Evolutionary conservation across 92 coral and sea anemone genomes (phyloP), one percentile per base, ranked within the genome.

Genomic region (Bergia sp.): DNA sequence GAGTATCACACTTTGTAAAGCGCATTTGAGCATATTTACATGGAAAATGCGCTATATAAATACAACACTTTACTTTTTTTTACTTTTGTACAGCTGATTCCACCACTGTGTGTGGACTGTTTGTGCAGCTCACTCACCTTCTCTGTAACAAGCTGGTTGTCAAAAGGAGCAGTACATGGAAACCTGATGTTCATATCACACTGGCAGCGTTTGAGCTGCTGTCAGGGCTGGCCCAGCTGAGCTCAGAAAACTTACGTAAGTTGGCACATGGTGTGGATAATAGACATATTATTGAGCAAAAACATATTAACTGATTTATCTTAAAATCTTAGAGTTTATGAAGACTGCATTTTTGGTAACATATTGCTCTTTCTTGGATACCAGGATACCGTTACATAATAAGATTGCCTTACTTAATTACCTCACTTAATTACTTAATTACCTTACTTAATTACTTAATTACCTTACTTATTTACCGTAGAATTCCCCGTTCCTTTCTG

Each of bases 121-220:
- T 95, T 90, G 95, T 94, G 23, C 98, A 95, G 81, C 91, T 97
- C 80, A 95, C 98, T 1, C 94, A 93, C 80, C 93, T 97, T 77
- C 88, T 97, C 61, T 94, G 96, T 86, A 94, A 95, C 90, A 97
- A 97, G 89, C 93, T 97, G 83, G 98, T 97, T 29, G 96, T 97
- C 37, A 88, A 92, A 9, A 90, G 98, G 84, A 94, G 99, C 93
- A 97, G 99, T 29, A 94, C 92, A 40, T 97, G 99, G 99, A 97
- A 95, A 86, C 82, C 96, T 23, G 99, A 97, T 42, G 89, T 97
- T 37, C 99, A 95, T 42, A 94, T 97, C 37, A 97, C 99, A 0
- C 88, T 97, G 15, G 96, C 99, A 55, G 96, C 99, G 0, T 83
- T 83, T 83, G 87, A 83, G 42, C 39, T 65, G 43, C 86, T 82